phyloP scores from a whole-genome alignment of 2,888 invertebrate species.

The Callyntrura guangdongensis region DNA sequence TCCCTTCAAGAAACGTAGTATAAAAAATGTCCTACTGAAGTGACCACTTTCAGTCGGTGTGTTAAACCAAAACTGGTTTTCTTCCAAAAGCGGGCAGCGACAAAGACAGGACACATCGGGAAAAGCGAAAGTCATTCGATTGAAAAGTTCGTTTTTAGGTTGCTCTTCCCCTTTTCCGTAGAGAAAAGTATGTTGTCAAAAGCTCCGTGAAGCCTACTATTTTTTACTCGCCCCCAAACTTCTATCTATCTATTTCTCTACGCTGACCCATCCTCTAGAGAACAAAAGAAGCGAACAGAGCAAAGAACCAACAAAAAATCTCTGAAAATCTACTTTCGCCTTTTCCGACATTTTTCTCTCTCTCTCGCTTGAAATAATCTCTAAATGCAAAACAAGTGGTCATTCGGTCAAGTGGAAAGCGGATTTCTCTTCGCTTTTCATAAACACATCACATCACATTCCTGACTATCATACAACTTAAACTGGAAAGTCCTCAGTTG shows the following conservation, averaged over 20 bases:
- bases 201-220: background rate
- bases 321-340: background rate
- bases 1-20: background rate
- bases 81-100: background rate
- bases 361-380: background rate
- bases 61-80: background rate
- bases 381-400: slow-evolving; percentile 34
- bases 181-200: background rate
- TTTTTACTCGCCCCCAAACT: too few relatives aligned
- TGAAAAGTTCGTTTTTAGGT: background rate
- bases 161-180: background rate
- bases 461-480: background rate
- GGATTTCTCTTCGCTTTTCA: slow-evolving; percentile 64
- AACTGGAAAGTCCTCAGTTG: slow-evolving; percentile 50
- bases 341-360: slow-evolving; percentile 39
- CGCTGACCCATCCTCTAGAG: background rate
- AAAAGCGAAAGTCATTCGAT: background rate
- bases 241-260: background rate
- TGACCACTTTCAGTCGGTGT: background rate
- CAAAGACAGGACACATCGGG: background rate
- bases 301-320: background rate
- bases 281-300: too few relatives aligned
- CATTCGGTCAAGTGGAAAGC: slow-evolving; percentile 69
- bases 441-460: slow-evolving; percentile 7
- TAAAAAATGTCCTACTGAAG: background rate